Base-by-base conservation (phyloP, 2,113 vertebrate species). In the Oreotrochilus melanogaster region DNA sequence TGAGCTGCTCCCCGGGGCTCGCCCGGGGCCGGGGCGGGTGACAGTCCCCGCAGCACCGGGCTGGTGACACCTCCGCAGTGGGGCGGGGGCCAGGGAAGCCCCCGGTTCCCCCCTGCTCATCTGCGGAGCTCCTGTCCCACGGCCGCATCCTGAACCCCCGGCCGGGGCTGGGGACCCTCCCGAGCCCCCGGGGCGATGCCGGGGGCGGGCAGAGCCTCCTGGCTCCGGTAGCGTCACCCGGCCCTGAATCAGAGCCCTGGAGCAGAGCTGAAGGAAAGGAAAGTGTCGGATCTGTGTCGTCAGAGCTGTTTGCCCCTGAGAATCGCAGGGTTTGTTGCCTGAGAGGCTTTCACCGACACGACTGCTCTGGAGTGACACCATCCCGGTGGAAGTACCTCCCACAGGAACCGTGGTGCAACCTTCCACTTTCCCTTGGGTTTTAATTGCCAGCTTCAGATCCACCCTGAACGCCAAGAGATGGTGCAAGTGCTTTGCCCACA, bases 41-140 rank as follows among this genome's bases (percentile, higher is more conserved):
- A 13, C 39, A 39, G 39, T 39, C 39, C 2, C n/a, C n/a, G 0
- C 1, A 6, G n/a, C 65, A 18, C 28, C 1, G 0, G 1, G 74
- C 23, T 14, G 39, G 39, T 39, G 39, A 12, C 39, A 39, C 39
- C 39, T 12, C 39, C 39, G 39, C 39, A 13, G 39, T 39, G 11
- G 39, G 39, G 39, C 39, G 39, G 39, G 39, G 39, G 39, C 12
- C 39, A 39, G 39, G 39, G 39, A 13, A 39, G 11, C 12, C 39
- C 39, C 39, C 39, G 11, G 4, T 39, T 39, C 35, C 27, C 25
- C 62, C 22, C 3, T 9, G 35, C 65, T 33, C 18, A 16, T 15
- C n/a, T 22, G 56, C 31, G 25, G 62, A 76, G 45, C 31, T 66
- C 43, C 39, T 5, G 8, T 11, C 57, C 39, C 19, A 7, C 1